These are phyloP conservation scores for Phaedon cochleariae DNA, from an alignment of 2,888 invertebrate species.

Conservation along the genomic window DNA sequence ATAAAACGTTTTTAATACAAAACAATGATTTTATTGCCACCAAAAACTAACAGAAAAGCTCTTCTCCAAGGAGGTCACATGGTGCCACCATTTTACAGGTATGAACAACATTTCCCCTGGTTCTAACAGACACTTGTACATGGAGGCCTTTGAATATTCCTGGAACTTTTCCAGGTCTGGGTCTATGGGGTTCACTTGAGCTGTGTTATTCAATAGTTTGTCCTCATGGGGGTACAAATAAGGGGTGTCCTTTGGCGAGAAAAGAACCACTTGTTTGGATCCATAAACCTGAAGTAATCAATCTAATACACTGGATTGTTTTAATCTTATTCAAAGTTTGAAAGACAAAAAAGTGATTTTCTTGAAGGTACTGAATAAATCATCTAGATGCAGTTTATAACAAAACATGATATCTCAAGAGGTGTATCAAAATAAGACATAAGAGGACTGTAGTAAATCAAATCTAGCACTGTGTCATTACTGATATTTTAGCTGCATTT, in stretches of 20 bases:
- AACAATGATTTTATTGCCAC: slow-evolving; percentile 77
- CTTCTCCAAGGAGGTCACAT: slow-evolving; percentile 84
- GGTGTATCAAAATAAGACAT: no score
- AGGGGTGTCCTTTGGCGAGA: slow-evolving; percentile 74
- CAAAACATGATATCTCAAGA: no score
- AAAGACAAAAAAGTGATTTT: no score
- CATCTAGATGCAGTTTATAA: no score
- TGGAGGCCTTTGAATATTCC: slow-evolving; percentile 69
- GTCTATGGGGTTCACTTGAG: slow-evolving; percentile 85
- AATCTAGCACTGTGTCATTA: no score
- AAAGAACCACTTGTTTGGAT: slow-evolving; percentile 86
- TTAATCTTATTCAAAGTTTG: no score
- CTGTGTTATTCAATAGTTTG: slow-evolving; percentile 86
- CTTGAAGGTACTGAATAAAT: no score
- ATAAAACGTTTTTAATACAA: slow-evolving; percentile 2
- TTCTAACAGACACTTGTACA: slow-evolving; percentile 75
- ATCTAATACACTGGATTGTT: no score
- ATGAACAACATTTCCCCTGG: slow-evolving; percentile 94
- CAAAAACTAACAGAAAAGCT: slow-evolving; percentile 98
- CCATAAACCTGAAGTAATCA: slow-evolving; percentile 76
- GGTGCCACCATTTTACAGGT: slow-evolving; percentile 98
- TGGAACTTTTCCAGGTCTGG: slow-evolving; percentile 80
- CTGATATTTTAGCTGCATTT: no score
- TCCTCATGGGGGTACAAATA: slow-evolving; percentile 81
- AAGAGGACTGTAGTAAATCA: no score